Evolutionary conservation across 2,113 vertebrate species (phyloP), one percentile per base, ranked within the genome.

Genomic region (Aspiorhynchus laticeps): DNA sequence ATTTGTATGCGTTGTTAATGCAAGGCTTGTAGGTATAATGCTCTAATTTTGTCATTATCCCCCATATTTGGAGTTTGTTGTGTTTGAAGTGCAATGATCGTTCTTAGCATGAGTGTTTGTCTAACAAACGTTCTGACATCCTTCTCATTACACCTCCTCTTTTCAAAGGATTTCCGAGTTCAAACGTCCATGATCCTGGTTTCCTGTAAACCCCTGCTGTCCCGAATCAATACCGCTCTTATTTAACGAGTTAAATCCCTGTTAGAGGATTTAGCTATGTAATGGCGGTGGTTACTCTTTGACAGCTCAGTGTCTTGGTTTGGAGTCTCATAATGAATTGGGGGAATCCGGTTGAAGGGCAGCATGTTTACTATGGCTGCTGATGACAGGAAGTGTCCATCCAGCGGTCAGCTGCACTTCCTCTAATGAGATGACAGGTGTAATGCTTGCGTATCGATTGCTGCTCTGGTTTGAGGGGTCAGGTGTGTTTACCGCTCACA

Each of bases 371-470:
- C 93, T 90, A 90, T 81, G 84, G 87, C 91, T 88, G 85, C 19
- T 43, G 86, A 87, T 90, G 91, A 90, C 87, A 91, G 90, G 90
- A 59, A 90, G 85, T 67, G 86, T 92, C 92, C 90, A 89, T 89
- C 90, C 87, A 88, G 85, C 87, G 86, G 90, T 90, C 93, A 85
- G 81, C 88, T 82, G 31, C 36, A 83, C 88, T 88, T 88, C 93
- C 90, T 89, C 92, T 94, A 94, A 95, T 94, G 93, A 94, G 94
- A 92, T 94, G 93, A 94, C 92, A 93, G 92, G 88, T 91, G 92
- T 88, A 80, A 88, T 92, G 92, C 92, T 94, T 92, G 91, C 88
- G 89, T 91, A 91, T 85, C 59, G 67, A 90, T 92, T 92, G 90
- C 87, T 87, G 90, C 91, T 94, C 91, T 87, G 78, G 85, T 93